Base-by-base conservation (phyloP, 2,797 vertebrate species). In the Tolypeutes matacus region DNA sequence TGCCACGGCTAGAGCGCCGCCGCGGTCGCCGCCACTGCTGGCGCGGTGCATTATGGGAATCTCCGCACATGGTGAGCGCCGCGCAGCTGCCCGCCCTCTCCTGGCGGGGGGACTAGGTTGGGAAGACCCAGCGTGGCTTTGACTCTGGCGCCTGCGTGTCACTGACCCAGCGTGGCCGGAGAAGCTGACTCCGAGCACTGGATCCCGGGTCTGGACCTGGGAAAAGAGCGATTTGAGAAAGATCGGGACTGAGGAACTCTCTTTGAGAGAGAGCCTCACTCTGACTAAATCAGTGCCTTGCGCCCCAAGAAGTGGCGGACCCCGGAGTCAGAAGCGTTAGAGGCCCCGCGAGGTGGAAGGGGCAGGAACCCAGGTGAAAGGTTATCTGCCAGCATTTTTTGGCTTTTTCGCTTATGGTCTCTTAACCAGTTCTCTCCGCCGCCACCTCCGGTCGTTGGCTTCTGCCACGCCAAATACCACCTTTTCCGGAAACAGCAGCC, bases 21-120 rank as follows among this genome's bases (percentile, higher is more conserved):
- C 98, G 97, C 97, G 95, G 97, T 97, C 97, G 97, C 94, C 97
- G 97, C 97, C 98, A 65, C 94, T 95, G 98, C 97, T 97, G 97
- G 83, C 98, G 97, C 97, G 91, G 84, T 97, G 98, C 98, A 98
- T 95, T 97, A 93, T 98, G 98, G 98, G 98, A 98, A 97, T 88
- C 70, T 97, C 96, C 91, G 96, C 95, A 96, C 97, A 92, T 6
- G 86, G 92, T 93, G 89, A 72, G 93, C 88, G 78, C 60, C 75
- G 64, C 12, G 62, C 53, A 65, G 78, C 81, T 23, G 31, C 88
- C 73, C 0, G 42, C 95, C 78, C 78, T 69, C 60, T 7, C 29
- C 42, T n/a, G 36, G 75, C 85, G 5, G 7, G 17, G 76, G 36
- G 90, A 83, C 17, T 53, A 2, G 65, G n/a, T 81, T 65, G 70